Conservation (phyloP, 2,113 vertebrate species). For the Periophthalmodon schlosseri region DNA sequence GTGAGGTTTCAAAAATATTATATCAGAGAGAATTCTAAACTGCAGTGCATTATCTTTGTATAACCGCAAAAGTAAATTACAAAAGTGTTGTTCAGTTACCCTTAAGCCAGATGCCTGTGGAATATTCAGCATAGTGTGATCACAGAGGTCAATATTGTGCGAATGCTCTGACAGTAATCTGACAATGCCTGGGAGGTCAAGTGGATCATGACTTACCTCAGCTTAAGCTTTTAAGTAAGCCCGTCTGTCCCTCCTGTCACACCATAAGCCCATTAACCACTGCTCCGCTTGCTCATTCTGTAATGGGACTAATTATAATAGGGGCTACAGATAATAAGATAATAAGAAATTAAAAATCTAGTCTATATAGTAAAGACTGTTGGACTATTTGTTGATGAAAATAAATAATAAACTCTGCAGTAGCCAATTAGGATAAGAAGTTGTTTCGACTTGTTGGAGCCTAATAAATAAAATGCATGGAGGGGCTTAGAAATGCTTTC, state of each 20-base stretch:
- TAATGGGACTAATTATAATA: conserved; percentile 7
- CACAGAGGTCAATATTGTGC: neutral
- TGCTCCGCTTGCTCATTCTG: conserved; percentile 1
- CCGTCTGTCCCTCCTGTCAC: conserved; percentile 35
- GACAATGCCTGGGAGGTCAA: conserved; percentile 18
- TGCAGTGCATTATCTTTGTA: no score
- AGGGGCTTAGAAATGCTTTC: no score
- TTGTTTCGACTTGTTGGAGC: no score
- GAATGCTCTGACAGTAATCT: conserved; percentile 18
- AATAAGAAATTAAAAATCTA: neutral
- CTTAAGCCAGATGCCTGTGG: neutral
- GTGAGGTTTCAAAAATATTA: no score
- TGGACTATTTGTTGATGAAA: neutral
- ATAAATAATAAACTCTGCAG: neutral
- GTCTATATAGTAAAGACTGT: neutral
- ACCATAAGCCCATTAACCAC: conserved; percentile 47
- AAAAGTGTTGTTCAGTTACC: neutral
- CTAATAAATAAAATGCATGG: no score
- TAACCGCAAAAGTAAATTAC: no score
- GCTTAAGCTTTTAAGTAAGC: conserved; percentile 43
- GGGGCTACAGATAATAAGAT: neutral
- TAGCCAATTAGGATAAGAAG: neutral
- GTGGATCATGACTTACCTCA: conserved; percentile 27
- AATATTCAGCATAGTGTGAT: neutral
- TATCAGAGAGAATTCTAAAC: no score